Conservation (phyloP, 2,888 invertebrate species). For the Atrina japonica region DNA sequence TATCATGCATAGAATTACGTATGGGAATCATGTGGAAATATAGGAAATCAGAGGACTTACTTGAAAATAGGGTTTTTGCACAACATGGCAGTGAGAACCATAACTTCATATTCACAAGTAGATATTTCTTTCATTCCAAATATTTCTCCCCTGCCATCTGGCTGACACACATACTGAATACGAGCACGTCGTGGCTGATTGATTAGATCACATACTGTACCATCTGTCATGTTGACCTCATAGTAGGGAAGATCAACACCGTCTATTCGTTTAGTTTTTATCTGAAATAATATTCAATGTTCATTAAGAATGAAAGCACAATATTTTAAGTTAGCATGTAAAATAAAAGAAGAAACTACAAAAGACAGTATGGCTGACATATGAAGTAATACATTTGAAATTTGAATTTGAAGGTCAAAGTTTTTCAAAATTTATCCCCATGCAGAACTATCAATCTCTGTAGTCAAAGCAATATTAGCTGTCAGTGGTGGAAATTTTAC, state of each 20-base stretch:
- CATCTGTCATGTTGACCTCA: conserved; percentile 88
- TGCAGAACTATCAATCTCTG: too few relatives aligned
- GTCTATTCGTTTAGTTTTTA: conserved; percentile 86
- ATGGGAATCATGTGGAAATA: too few relatives aligned
- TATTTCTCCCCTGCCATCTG: conserved; percentile 93
- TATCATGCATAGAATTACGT: too few relatives aligned
- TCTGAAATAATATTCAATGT: conserved; percentile 36
- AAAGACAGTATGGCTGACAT: too few relatives aligned
- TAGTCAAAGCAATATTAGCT: too few relatives aligned
- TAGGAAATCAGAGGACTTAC: conserved; percentile 62
- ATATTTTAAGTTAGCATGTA: too few relatives aligned
- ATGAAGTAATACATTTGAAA: too few relatives aligned
- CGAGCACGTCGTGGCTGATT: conserved; percentile 90
- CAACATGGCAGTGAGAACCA: conserved; percentile 92
- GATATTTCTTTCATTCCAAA: conserved; percentile 95
- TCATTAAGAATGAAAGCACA: neutral
- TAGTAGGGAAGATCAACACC: conserved; percentile 93
- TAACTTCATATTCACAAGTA: conserved; percentile 96
- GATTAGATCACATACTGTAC: conserved; percentile 95
- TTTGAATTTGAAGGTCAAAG: too few relatives aligned
- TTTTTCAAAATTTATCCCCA: too few relatives aligned
- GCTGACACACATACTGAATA: conserved; percentile 92
- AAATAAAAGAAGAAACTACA: too few relatives aligned
- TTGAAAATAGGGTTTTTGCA: conserved; percentile 92
- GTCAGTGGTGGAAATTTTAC: too few relatives aligned